Percentiles rank a stretch among this genome's conserved stretches.
These are phyloP conservation scores for Cephus runcator DNA, from an alignment of 2,888 invertebrate species.

Conservation along the genomic window DNA sequence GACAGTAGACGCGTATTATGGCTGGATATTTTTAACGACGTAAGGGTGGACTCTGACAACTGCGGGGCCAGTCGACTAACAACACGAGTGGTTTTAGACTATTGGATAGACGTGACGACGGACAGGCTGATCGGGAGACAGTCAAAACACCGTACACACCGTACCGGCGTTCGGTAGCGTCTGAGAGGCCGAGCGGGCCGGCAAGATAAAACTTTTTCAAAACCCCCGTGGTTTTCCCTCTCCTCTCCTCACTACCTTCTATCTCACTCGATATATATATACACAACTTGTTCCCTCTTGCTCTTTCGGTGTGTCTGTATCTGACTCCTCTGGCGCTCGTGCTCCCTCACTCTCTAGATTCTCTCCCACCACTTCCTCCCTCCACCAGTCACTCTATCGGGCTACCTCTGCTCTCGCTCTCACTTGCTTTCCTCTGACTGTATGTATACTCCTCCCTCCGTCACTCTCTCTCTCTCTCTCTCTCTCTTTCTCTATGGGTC, in stretches of 20 bases:
- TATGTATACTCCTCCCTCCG: not conserved
- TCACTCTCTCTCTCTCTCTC: conserved; percentile 1
- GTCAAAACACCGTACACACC: conserved; percentile 45
- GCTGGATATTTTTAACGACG: not conserved
- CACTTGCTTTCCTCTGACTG: conserved; percentile 11
- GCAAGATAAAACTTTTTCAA: conserved; percentile 64
- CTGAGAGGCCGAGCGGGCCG: conserved; percentile 59
- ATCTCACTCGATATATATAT: not conserved
- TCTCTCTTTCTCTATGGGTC: conserved; percentile 23
- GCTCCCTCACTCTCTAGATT: conserved; percentile 12
- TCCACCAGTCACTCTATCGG: conserved; percentile 15
- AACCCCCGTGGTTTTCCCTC: conserved; percentile 55
- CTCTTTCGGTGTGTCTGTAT: not conserved
- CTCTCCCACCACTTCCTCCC: not conserved
- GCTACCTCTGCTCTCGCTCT: conserved; percentile 15
- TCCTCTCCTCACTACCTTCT: conserved; percentile 15
- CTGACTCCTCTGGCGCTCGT: conserved; percentile 12
- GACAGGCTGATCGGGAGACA: not conserved
- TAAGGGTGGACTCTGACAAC: not conserved
- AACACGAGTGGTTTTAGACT: not conserved
- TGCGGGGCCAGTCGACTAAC: not conserved
- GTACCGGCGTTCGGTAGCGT: conserved; percentile 63
- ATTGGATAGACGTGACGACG: not conserved
- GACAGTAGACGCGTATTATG: not conserved
- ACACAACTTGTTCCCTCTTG: not conserved